phyloP scores from a whole-genome alignment of 2,888 invertebrate genomes.

The Rhingia rostrata region DNA sequence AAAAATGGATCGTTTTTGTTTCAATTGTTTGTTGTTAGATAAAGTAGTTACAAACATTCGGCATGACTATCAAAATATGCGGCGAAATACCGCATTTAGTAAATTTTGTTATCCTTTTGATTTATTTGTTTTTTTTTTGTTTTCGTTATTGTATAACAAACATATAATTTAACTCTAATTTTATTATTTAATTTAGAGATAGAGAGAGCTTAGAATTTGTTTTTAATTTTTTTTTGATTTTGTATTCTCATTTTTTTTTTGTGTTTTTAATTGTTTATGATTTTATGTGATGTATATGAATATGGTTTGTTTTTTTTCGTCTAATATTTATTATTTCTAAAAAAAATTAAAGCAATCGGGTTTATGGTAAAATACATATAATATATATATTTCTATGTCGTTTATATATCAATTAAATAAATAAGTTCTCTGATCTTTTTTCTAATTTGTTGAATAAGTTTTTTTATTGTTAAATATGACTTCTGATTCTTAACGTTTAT shows the following conservation, averaged over 20 bases:
- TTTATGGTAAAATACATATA: conserved; percentile 54
- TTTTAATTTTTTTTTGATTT: conserved; percentile 4
- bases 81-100: conserved; percentile 15
- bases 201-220: conserved; percentile 47
- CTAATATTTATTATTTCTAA: conserved; percentile 36
- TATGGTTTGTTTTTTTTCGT: conserved; percentile 34
- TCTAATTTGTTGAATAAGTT: conserved; percentile 23
- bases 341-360: conserved; percentile 64
- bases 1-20: neutral
- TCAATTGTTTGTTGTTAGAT: neutral
- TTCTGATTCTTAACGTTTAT: neutral
- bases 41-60: conserved; percentile 10
- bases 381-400: conserved; percentile 44
- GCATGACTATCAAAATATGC: conserved; percentile 40
- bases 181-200: conserved; percentile 16
- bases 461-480: conserved; percentile 19
- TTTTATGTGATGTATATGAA: conserved; percentile 63
- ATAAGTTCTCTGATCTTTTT: conserved; percentile 49
- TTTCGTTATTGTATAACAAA: too few species aligned
- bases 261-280: conserved; percentile 8
- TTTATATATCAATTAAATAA: conserved; percentile 64
- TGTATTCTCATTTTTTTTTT: conserved; percentile 7
- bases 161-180: neutral
- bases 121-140: neutral
- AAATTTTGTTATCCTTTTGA: neutral